A percentile compares a stretch with the other conserved stretches of the same genome.
phyloP scores from a whole-genome alignment of 2,113 vertebrate species.

The Tylochromis polylepis region DNA sequence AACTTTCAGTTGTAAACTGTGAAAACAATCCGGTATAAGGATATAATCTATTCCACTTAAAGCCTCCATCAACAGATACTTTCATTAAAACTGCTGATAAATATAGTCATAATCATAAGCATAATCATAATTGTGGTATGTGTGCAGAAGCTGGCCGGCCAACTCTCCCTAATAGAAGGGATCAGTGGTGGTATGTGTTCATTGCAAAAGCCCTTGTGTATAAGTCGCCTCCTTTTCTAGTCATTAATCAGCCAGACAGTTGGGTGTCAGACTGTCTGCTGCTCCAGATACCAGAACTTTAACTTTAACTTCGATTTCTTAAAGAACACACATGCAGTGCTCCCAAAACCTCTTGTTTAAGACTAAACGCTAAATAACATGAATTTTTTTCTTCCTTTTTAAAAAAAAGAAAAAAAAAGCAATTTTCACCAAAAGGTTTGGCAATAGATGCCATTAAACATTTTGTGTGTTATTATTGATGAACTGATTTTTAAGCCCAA shows the following conservation, averaged over 20 bases:
- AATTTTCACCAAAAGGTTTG: neutral
- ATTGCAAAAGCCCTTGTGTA: neutral
- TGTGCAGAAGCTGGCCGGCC: neutral
- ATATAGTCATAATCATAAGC: neutral
- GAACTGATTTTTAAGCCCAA: neutral
- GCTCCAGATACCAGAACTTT: conserved; percentile 35
- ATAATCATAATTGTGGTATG: neutral
- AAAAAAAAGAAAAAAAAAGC: too few relatives aligned
- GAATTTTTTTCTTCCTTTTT: too few relatives aligned
- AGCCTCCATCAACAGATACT: neutral
- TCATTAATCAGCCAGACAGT: conserved; percentile 44
- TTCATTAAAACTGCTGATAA: neutral
- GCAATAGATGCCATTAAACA: neutral
- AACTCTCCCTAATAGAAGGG: neutral
- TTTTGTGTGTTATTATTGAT: neutral
- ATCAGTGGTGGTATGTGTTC: neutral
- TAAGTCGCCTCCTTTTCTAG: conserved; percentile 2
- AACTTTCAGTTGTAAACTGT: neutral
- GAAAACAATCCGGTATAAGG: neutral
- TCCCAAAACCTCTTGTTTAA: neutral
- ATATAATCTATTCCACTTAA: neutral
- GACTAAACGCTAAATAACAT: neutral
- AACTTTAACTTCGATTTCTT: neutral
- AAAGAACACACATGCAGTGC: neutral
- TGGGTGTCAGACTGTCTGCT: conserved; percentile 15